A percentile compares a stretch with the other conserved stretches of the same genome.
Conservation (phyloP, 1,140 invertebrate genomes). For the Tetranychus cinnabarinus region DNA sequence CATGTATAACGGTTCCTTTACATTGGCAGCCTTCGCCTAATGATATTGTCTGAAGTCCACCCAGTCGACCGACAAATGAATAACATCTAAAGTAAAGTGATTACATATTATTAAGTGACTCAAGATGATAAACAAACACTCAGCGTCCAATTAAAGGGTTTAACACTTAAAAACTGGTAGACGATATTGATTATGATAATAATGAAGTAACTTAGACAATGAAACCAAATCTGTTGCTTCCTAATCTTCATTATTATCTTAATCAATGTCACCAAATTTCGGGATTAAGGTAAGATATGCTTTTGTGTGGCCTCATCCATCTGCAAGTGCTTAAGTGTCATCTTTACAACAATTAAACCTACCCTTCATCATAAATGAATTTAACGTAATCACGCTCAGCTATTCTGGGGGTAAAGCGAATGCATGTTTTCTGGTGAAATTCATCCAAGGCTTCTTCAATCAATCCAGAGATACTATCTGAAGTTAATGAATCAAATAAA, state of each 20-base stretch:
- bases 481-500: not conserved
- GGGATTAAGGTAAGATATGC: too few relatives aligned
- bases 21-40: not conserved
- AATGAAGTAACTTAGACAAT: too few relatives aligned
- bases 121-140: constrained; percentile 22
- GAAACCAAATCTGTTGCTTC: too few relatives aligned
- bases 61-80: not conserved
- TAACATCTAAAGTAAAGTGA: constrained; percentile 20
- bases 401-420: constrained; percentile 30
- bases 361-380: constrained; percentile 15
- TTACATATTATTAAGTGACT: constrained; percentile 18
- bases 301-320: too few relatives aligned
- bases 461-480: constrained; percentile 4
- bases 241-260: too few relatives aligned
- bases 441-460: constrained; percentile 24
- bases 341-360: not conserved
- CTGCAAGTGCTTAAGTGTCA: constrained; percentile 6
- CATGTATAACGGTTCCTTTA: constrained; percentile 48
- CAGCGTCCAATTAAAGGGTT: constrained; percentile 14
- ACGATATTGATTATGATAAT: not conserved
- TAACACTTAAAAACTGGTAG: constrained; percentile 16
- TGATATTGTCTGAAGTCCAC: not conserved
- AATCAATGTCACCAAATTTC: too few relatives aligned
- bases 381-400: constrained; percentile 29
- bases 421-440: constrained; percentile 31